Evolutionary conservation across 2,113 vertebrate species (phyloP), one percentile per base, ranked within the genome.

Genomic region (Malurus melanocephalus): DNA sequence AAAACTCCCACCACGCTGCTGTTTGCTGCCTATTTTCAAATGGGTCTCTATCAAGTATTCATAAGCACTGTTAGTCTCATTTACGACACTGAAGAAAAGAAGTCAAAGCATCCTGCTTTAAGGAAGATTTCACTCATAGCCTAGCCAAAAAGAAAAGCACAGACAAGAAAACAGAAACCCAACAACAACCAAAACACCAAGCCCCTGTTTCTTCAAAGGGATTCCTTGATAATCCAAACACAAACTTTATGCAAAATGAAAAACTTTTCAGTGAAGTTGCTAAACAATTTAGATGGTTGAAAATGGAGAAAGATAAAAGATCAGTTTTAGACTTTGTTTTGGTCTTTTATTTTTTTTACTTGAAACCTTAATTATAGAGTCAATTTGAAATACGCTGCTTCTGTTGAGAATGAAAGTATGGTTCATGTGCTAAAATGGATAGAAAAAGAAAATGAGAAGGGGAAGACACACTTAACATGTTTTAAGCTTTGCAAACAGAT

Each of bases 1-100:
- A 92, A 95, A 97, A 96, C 94, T 97, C 95, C 85, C 88, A 96
- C 93, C 90, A 94, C 80, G 80, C 85, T 96, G 92, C 81, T 90
- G 87, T 82, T 91, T 95, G 82, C 92, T 96, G 87, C 93, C 92
- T 95, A 89, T 91, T 88, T 95, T 92, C 80, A 94, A 94, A 92
- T 60, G 84, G 71, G 87, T 78, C 55, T 94, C 84, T 66, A 94
- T 57, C 86, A 92, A 94, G 85, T 69, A 96, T 72, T 89, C 95
- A 96, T 83, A 90, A 94, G 86, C 65, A 91, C 83, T 75, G 57
- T 66, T 93, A 94, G 85, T 82, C 86, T 87, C 83, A 93, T 94
- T 92, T 91, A 82, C 59, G 81, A 94, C 83, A 88, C 65, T 56
- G 90, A 79, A 71, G 78, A 95, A 93, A 90, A 45, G 90, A 91